phyloP scores from a whole-genome alignment of 2,113 vertebrate species.

The Gymnorhina tibicen region DNA sequence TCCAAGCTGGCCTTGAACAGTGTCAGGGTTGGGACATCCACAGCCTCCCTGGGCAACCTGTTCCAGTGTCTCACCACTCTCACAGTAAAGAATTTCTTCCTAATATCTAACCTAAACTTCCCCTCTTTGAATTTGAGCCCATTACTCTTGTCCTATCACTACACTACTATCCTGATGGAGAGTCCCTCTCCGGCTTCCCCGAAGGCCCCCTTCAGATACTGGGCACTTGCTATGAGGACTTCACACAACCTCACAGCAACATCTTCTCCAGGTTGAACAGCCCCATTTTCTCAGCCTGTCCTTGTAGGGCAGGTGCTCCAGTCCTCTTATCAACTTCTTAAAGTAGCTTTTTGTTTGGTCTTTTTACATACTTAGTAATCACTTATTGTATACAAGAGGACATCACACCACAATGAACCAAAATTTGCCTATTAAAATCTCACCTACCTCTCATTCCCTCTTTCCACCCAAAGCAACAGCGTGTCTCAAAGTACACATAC shows the following conservation, averaged over 20 bases:
- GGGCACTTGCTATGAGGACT: neutral
- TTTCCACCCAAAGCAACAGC: neutral
- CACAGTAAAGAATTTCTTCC: neutral
- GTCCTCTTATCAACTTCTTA: neutral
- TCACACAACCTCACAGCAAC: neutral
- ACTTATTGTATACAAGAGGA: neutral
- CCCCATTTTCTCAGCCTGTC: neutral
- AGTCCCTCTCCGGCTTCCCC: neutral
- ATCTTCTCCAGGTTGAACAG: neutral
- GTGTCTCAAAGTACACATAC: neutral
- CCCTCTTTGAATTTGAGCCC: neutral
- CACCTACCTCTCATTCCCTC: neutral
- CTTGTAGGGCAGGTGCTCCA: neutral
- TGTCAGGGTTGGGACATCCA: neutral
- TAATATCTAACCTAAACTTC: neutral
- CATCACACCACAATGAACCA: neutral
- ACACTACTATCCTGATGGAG: fast-evolving
- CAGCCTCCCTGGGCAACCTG: neutral
- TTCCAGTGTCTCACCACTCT: neutral
- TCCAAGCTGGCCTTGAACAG: neutral
- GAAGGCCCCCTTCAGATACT: neutral
- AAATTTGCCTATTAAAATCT: neutral
- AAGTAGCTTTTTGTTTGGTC: neutral
- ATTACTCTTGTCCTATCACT: neutral
- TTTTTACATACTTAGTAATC: neutral